Base-by-base conservation (phyloP, 2,113 vertebrate genomes). In the Prunella himalayana region DNA sequence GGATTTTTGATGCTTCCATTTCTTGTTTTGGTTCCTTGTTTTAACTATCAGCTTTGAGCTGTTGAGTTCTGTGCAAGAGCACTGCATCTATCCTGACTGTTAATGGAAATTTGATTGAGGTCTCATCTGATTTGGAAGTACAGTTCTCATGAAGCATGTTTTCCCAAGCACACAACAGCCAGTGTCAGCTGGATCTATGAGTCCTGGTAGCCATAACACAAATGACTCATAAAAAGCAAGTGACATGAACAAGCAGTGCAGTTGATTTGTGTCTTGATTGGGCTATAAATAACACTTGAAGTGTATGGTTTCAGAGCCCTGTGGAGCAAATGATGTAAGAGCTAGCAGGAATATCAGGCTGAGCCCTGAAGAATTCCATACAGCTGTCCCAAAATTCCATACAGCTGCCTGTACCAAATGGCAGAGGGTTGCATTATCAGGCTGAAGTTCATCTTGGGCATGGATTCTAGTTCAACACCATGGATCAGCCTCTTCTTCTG, bases 181-280 rank as follows among this genome's bases (percentile, higher is more conserved):
- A 54, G 13, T 57, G 59, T 50, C 86, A 91, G 56, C 72, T 83
- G 50, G 56, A 86, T 81, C 88, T 59, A 0, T 60, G 41, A 61
- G 51, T 73, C 64, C 72, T 90, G 79, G 30, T 90, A 68, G 42
- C 91, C 15, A 3, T 86, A 83, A 90, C 72, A 78, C 63, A 84
- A 86, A 78, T 75, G 76, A 86, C 47, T 86, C 90, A 59, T 83
- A 93, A 95, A 93, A 93, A 70, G 42, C 88, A 86, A 93, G 54
- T 83, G 64, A 79, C 68, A 54, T 47, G 61, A 93, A 68, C 69
- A 84, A 61, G 75, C 75, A 37, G 25, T 70, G 49, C 63, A 50
- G 33, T 23, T 90, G 68, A 90, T 96, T 94, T 88, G 68, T 66
- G 80, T 69, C 90, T 88, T 80, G 54, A 83, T 27, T 76, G 50